Evolutionary conservation across 2,797 vertebrate genomes (phyloP).

Genomic region (Botia kubotai): DNA sequence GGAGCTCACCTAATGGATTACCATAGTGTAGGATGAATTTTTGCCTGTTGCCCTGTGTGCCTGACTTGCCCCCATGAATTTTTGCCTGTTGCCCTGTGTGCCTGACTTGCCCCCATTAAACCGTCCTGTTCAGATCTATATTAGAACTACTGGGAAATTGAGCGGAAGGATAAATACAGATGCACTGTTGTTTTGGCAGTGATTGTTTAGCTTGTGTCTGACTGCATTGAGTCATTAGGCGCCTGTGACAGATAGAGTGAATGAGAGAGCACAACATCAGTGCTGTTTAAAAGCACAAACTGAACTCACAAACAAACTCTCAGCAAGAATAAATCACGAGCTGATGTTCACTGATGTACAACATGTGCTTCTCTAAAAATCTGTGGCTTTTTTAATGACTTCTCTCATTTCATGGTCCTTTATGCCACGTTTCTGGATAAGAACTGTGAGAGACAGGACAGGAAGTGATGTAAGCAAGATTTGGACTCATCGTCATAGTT

Average conservation of each 20-base stretch:
- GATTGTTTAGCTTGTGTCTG: constrained; percentile 58
- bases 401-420: not conserved
- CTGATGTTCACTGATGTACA: constrained; percentile 63
- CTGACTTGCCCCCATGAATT: constrained; percentile 42
- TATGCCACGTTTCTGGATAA: not conserved
- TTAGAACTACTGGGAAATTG: constrained; percentile 63
- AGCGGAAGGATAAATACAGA: constrained; percentile 61
- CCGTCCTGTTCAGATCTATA: constrained; percentile 48
- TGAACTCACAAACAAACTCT: constrained; percentile 52
- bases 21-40: constrained; percentile 60
- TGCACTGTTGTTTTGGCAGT: constrained; percentile 57
- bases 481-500: too few relatives aligned
- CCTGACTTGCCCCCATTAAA: constrained; percentile 15
- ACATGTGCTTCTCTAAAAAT: constrained; percentile 60
- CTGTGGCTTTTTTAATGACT: not conserved
- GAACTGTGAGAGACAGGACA: not conserved
- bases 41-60: not conserved
- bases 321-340: constrained; percentile 71
- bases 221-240: constrained; percentile 70
- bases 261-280: constrained; percentile 70
- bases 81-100: constrained; percentile 5
- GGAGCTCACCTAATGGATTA: constrained; percentile 60
- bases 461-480: not conserved
- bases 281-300: constrained; percentile 51
- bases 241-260: constrained; percentile 69